These are phyloP conservation scores for Macquaria australasica DNA, from an alignment of 2,113 vertebrate genomes.

Conservation along the genomic window DNA sequence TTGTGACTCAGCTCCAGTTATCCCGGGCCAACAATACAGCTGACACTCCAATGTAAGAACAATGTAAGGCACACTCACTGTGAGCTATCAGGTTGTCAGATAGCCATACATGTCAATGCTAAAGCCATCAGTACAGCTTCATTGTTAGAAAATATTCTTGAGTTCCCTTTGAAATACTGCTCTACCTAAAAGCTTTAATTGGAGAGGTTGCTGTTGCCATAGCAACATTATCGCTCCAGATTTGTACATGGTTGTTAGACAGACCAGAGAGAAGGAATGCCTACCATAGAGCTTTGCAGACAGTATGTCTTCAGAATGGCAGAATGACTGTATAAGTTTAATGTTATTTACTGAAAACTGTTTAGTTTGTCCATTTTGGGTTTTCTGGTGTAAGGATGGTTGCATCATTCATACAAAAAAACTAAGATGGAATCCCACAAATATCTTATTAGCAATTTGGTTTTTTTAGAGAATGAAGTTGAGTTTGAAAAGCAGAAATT, in stretches of 20 bases:
- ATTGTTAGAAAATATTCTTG: not conserved
- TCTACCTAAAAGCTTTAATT: conserved; percentile 38
- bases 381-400: not conserved
- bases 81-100: not conserved
- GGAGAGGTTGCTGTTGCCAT: conserved; percentile 58
- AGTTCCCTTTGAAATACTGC: conserved; percentile 12
- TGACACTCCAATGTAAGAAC: too few relatives aligned
- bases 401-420: not conserved
- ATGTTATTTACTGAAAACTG: not conserved
- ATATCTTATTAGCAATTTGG: too few relatives aligned
- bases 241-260: conserved; percentile 11
- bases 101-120: not conserved
- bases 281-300: not conserved
- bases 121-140: not conserved
- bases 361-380: not conserved
- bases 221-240: conserved; percentile 53
- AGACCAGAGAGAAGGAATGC: not conserved
- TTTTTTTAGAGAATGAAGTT: not conserved
- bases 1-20: not conserved
- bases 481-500: not conserved
- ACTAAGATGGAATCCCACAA: not conserved
- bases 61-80: too few relatives aligned
- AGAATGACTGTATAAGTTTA: not conserved
- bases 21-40: not conserved
- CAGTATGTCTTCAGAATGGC: not conserved